phyloP scores from a whole-genome alignment of 2,113 vertebrate genomes.

The Ameiurus melas region DNA sequence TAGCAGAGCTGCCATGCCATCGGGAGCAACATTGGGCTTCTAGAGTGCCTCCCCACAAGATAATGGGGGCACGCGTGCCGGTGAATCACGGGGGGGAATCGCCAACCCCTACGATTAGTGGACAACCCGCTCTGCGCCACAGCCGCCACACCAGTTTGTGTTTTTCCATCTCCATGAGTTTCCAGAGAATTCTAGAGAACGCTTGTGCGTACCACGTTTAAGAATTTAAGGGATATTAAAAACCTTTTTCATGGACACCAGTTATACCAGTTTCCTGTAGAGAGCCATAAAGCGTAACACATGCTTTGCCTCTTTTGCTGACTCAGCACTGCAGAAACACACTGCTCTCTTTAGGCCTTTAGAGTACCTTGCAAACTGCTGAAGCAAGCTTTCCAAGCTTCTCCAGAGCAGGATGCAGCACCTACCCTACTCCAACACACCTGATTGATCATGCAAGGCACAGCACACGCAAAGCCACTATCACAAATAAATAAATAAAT shows the following conservation, averaged over 20 bases:
- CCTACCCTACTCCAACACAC: neutral
- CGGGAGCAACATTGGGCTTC: too few species aligned
- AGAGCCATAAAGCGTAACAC: neutral
- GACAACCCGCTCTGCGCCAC: too few species aligned
- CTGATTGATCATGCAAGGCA: neutral
- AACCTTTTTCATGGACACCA: neutral
- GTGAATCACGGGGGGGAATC: too few species aligned
- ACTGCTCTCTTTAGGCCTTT: neutral
- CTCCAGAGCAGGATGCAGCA: neutral
- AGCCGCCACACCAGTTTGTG: too few species aligned
- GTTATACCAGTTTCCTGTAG: neutral
- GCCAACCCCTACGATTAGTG: too few species aligned
- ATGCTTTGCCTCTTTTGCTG: neutral
- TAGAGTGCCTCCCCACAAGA: too few species aligned
- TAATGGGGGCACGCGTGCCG: too few species aligned
- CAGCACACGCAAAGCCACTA: neutral
- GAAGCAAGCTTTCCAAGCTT: neutral
- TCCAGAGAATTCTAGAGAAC: neutral
- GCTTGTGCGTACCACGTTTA: neutral
- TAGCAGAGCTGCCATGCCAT: too few species aligned
- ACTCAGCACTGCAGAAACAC: neutral
- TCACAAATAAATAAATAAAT: neutral
- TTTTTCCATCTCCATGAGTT: too few species aligned
- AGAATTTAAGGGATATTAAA: neutral
- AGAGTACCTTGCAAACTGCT: conserved; percentile 4